These are phyloP conservation scores for Spongilla lacustris DNA, from an alignment of 37 sponge, comb jelly and placozoan genomes.

Conservation along the genomic window DNA sequence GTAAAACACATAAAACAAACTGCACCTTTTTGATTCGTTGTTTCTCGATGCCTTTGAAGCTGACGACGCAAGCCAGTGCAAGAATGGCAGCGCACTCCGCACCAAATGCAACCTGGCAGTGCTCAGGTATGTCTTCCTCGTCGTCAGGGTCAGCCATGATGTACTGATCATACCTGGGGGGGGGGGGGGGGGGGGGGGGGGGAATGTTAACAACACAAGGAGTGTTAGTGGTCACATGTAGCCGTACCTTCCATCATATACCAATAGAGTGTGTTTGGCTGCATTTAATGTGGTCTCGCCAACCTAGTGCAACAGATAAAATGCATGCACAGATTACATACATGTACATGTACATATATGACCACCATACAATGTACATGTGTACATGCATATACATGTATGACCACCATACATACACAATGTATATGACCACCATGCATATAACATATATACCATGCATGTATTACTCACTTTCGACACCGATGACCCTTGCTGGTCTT, in stretches of 20 bases:
- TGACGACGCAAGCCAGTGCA: constrained; percentile 46
- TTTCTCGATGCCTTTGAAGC: constrained; percentile 52
- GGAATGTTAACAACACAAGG: no score
- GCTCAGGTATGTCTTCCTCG: constrained; percentile 47
- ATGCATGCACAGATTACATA: no score
- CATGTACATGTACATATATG: no score
- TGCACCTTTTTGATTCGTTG: constrained; percentile 17
- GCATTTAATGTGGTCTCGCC: constrained; percentile 48
- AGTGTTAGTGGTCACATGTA: no score
- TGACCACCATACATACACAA: no score
- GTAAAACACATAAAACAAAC: neutral
- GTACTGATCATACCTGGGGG: constrained; percentile 50
- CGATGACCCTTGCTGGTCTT: constrained; percentile 4
- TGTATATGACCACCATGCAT: no score
- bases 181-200: no score
- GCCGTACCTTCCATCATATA: constrained; percentile 60
- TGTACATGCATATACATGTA: no score
- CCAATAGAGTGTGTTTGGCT: constrained; percentile 6
- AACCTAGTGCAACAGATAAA: constrained; percentile 6
- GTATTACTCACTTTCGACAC: constrained; percentile 20
- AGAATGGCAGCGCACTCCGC: constrained; percentile 62
- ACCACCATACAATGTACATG: no score
- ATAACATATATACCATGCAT: no score
- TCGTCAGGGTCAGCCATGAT: constrained; percentile 67
- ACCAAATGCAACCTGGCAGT: constrained; percentile 38